phyloP scores from a whole-genome alignment of 2,113 vertebrate species.

The Athene noctua region DNA sequence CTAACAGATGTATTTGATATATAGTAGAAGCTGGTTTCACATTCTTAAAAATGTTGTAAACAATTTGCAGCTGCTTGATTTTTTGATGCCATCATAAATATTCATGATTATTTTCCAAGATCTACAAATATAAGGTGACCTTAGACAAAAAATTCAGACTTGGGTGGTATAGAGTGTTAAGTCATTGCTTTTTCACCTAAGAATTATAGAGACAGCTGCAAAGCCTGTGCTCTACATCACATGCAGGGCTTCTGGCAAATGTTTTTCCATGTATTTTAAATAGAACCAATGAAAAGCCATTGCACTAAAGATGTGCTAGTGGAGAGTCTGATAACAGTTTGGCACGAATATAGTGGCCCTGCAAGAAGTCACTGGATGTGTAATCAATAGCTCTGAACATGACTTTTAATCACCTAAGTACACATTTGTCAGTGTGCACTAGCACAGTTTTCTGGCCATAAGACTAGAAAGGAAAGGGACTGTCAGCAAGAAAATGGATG shows the following conservation, averaged over 20 bases:
- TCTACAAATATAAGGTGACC: conserved; percentile 66
- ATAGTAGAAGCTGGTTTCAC: conserved; percentile 38
- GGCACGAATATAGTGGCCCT: neutral
- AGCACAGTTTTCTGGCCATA: neutral
- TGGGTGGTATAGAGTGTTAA: neutral
- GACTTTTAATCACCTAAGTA: neutral
- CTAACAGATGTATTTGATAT: conserved; percentile 50
- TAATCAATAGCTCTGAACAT: neutral
- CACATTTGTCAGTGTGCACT: neutral
- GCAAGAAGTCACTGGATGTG: neutral
- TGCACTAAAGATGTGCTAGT: neutral
- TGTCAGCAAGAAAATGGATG: neutral
- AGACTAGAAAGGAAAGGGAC: neutral
- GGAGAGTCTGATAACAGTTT: neutral
- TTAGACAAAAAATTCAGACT: conserved; percentile 30
- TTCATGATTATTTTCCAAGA: conserved; percentile 45
- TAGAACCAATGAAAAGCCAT: neutral
- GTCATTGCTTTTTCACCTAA: conserved; percentile 22
- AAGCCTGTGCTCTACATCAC: neutral
- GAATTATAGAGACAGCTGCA: conserved; percentile 28
- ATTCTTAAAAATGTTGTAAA: conserved; percentile 58
- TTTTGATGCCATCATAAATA: conserved; percentile 66
- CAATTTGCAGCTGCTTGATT: conserved; percentile 58
- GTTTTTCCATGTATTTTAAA: conserved; percentile 16
- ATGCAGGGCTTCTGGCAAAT: neutral